Evolutionary conservation across 2,113 vertebrate species (phyloP).

Genomic region (Spilogale gracilis): DNA sequence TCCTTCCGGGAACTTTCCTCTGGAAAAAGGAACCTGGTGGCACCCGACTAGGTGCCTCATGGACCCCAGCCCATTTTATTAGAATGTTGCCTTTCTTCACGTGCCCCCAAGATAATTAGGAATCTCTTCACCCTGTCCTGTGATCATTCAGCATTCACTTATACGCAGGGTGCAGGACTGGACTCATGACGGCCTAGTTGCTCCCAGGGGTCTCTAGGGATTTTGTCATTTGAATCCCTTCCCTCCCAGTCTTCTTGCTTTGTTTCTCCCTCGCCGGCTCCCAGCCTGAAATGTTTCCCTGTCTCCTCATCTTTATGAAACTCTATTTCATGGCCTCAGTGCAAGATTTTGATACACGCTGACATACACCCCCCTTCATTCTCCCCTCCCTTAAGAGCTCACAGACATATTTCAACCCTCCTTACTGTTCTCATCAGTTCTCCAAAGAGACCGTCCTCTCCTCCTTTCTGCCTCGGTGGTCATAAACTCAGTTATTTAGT

Average conservation of each 20-base stretch:
- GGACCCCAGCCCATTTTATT: background rate
- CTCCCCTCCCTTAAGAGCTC: background rate
- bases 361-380: background rate
- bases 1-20: conserved; percentile 3
- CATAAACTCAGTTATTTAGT: conserved; percentile 56
- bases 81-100: background rate
- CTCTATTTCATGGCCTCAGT: conserved; percentile 39
- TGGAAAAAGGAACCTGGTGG: background rate
- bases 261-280: conserved; percentile 14
- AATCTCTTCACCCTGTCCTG: background rate
- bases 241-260: background rate
- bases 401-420: conserved; percentile 39
- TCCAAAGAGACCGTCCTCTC: conserved; percentile 43
- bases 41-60: background rate
- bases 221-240: background rate
- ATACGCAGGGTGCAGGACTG: background rate
- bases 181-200: background rate
- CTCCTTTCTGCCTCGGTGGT: conserved; percentile 30
- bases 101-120: background rate
- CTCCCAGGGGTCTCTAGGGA: background rate
- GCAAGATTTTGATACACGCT: conserved; percentile 48
- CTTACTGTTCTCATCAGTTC: conserved; percentile 59
- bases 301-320: conserved; percentile 55
- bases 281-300: conserved; percentile 39
- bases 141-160: background rate